phyloP scores from a whole-genome alignment of 2,113 vertebrate species.

The Chaetorhynchus papuensis region DNA sequence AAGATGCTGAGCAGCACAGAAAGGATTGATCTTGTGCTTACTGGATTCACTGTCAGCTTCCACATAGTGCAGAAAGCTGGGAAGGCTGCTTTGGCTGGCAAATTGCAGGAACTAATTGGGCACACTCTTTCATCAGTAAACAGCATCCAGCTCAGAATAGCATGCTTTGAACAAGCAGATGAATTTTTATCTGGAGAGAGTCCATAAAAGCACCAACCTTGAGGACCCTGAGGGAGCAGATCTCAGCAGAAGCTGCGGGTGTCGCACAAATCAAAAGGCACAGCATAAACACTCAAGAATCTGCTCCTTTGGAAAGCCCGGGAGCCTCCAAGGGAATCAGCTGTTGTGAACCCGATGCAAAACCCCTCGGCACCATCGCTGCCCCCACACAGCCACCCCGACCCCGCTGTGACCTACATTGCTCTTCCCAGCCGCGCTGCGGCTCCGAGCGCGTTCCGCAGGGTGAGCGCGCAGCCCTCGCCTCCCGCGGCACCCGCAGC shows the following conservation, averaged over 20 bases:
- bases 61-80: neutral
- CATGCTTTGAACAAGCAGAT: neutral
- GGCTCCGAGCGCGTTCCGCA: neutral
- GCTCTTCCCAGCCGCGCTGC: neutral
- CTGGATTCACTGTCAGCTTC: neutral
- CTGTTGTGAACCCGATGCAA: accelerated
- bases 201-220: neutral
- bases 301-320: neutral
- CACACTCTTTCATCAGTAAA: neutral
- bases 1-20: neutral
- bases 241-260: neutral
- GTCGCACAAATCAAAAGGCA: neutral
- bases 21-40: neutral
- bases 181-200: neutral
- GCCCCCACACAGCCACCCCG: neutral
- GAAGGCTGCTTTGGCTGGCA: neutral
- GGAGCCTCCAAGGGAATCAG: neutral
- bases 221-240: accelerated
- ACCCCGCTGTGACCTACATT: neutral
- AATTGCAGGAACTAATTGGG: neutral
- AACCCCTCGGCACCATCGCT: too few relatives aligned
- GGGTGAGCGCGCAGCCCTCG: accelerated
- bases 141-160: neutral
- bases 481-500: neutral
- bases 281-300: neutral